These are phyloP conservation scores for Drosophila nigrodunni DNA, from an alignment of 1,140 invertebrate species.

Conservation along the genomic window DNA sequence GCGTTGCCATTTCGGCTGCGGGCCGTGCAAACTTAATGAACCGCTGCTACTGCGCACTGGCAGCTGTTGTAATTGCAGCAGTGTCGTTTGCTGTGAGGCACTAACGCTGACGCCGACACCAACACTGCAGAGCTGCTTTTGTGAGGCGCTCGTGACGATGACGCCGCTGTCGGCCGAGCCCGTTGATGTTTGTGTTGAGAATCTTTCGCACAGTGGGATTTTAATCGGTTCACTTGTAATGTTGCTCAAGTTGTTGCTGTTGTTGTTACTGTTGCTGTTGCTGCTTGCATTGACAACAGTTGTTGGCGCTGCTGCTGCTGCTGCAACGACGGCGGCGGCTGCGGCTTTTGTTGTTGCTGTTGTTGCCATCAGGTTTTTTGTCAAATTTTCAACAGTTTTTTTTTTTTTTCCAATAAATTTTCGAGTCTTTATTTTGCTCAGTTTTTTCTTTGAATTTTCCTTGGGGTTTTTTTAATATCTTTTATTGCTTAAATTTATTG, in stretches of 20 bases:
- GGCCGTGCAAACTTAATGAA: conserved; percentile 69
- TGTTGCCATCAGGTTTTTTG: conserved; percentile 79
- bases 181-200: conserved; percentile 78
- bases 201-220: conserved; percentile 74
- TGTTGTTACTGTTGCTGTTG: conserved; percentile 9
- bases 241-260: conserved; percentile 36
- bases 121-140: conserved; percentile 49
- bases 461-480: conserved; percentile 23
- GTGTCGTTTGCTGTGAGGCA: conserved; percentile 50
- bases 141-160: conserved; percentile 59
- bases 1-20: conserved; percentile 61
- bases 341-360: conserved; percentile 58
- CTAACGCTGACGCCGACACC: not conserved
- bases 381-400: conserved; percentile 31
- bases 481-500: conserved; percentile 18
- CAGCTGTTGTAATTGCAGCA: conserved; percentile 60
- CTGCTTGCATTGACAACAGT: conserved; percentile 34
- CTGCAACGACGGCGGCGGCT: conserved; percentile 34
- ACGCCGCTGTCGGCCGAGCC: conserved; percentile 79
- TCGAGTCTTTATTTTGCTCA: conserved; percentile 12
- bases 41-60: conserved; percentile 77
- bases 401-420: conserved; percentile 19
- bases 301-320: conserved; percentile 50
- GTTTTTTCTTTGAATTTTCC: conserved; percentile 13
- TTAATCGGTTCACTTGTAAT: conserved; percentile 71